Evolutionary conservation across 2,797 vertebrate genomes (phyloP).

Genomic region (Aulostomus chinensis): DNA sequence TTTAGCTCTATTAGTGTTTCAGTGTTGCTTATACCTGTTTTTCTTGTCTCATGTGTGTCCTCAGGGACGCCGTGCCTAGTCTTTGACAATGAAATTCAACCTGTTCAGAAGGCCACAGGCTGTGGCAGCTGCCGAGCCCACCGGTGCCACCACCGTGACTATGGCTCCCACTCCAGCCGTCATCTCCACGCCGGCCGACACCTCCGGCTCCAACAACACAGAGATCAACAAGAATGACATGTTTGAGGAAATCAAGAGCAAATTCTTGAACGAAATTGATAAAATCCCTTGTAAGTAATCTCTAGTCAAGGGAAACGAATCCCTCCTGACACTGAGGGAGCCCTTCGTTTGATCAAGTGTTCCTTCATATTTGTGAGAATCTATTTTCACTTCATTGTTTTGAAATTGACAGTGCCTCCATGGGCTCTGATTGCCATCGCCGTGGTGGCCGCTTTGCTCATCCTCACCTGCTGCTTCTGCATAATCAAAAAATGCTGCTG

Average conservation of each 20-base stretch:
- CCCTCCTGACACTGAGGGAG: too few species aligned
- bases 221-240: slow-evolving; percentile 86
- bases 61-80: slow-evolving; percentile 65
- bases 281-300: slow-evolving; percentile 91
- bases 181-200: slow-evolving; percentile 80
- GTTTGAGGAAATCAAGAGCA: slow-evolving; percentile 90
- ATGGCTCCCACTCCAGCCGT: slow-evolving; percentile 62
- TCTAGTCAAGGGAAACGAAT: too few species aligned
- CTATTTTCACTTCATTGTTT: too few species aligned
- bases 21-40: neutral
- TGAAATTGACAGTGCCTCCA: slow-evolving; percentile 84
- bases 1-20: too few species aligned
- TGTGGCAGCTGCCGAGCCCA: slow-evolving; percentile 72
- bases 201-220: slow-evolving; percentile 79
- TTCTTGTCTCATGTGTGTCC: slow-evolving; percentile 21
- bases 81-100: slow-evolving; percentile 81
- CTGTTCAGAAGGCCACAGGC: slow-evolving; percentile 74
- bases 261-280: slow-evolving; percentile 94
- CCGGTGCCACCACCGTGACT: slow-evolving; percentile 62
- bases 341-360: too few species aligned
- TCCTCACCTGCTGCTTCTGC: slow-evolving; percentile 98
- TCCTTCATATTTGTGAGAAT: too few species aligned
- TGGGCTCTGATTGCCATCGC: slow-evolving; percentile 97
- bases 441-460: slow-evolving; percentile 89
- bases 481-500: slow-evolving; percentile 99